Conservation (phyloP, 2,888 invertebrate species). For the Tanaodytes sp. region DNA sequence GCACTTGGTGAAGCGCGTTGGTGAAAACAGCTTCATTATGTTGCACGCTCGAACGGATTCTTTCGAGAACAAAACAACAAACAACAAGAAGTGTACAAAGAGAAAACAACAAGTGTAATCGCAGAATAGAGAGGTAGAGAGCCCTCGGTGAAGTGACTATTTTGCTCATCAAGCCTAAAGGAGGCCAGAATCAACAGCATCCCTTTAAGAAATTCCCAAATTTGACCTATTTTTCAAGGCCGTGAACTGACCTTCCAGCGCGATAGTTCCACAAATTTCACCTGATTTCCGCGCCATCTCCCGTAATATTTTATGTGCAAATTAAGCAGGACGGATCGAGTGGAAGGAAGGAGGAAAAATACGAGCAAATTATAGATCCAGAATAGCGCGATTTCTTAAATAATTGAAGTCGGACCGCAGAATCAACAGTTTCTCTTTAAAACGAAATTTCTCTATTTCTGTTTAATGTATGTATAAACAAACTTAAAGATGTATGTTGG, state of each 20-base stretch:
- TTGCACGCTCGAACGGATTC: neutral
- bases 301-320: constrained; percentile 15
- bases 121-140: constrained; percentile 12
- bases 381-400: neutral
- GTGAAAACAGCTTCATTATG: constrained; percentile 18
- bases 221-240: constrained; percentile 52
- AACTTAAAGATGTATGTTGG: too few relatives aligned
- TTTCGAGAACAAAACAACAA: constrained; percentile 17
- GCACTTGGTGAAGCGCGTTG: constrained; percentile 15
- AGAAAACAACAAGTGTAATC: constrained; percentile 24
- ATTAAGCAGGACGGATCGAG: constrained; percentile 1
- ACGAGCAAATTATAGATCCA: constrained; percentile 13
- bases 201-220: constrained; percentile 44
- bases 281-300: constrained; percentile 30
- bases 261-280: constrained; percentile 16
- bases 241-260: constrained; percentile 30
- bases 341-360: neutral
- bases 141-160: constrained; percentile 17
- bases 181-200: constrained; percentile 34
- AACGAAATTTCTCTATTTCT: too few relatives aligned
- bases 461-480: too few relatives aligned
- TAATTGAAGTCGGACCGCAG: neutral
- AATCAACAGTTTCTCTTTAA: constrained; percentile 41
- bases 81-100: constrained; percentile 22
- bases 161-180: constrained; percentile 25